Percentiles rank a stretch among this genome's conserved stretches.
These are phyloP conservation scores for Himalopsyche tibetana DNA, from an alignment of 2,888 invertebrate genomes.

Conservation along the genomic window DNA sequence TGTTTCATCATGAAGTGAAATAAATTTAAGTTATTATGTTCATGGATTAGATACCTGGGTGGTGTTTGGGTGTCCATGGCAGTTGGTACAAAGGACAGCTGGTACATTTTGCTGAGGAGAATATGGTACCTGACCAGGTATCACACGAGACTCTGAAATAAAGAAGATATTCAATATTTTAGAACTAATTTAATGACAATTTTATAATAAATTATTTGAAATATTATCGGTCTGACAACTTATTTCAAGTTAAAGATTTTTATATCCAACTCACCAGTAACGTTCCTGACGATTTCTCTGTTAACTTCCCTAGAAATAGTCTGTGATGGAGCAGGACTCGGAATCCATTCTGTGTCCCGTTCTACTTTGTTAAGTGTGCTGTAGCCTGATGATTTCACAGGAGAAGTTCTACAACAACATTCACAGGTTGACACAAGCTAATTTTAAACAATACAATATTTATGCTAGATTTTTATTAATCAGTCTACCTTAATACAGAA, in stretches of 20 bases:
- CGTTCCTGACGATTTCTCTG: conserved; percentile 61
- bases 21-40: too few species aligned
- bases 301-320: conserved; percentile 61
- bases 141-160: conserved; percentile 73
- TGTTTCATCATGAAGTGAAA: not conserved
- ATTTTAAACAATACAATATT: too few species aligned
- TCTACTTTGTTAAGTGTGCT: conserved; percentile 59
- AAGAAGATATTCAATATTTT: not conserved
- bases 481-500: too few species aligned
- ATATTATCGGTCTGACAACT: too few species aligned
- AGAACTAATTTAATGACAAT: too few species aligned
- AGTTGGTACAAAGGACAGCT: conserved; percentile 70
- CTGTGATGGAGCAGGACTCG: conserved; percentile 48
- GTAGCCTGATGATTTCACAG: conserved; percentile 62
- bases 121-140: conserved; percentile 73
- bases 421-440: too few species aligned
- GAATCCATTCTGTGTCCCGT: conserved; percentile 59
- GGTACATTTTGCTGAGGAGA: conserved; percentile 69
- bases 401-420: conserved; percentile 46
- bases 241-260: too few species aligned
- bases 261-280: conserved; percentile 55
- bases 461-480: too few species aligned
- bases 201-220: too few species aligned
- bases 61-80: conserved; percentile 53
- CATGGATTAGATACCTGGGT: conserved; percentile 38